Evolutionary conservation across 1,140 invertebrate species (phyloP), one percentile per base, ranked within the genome.

Genomic region (Antheraea mylitta): DNA sequence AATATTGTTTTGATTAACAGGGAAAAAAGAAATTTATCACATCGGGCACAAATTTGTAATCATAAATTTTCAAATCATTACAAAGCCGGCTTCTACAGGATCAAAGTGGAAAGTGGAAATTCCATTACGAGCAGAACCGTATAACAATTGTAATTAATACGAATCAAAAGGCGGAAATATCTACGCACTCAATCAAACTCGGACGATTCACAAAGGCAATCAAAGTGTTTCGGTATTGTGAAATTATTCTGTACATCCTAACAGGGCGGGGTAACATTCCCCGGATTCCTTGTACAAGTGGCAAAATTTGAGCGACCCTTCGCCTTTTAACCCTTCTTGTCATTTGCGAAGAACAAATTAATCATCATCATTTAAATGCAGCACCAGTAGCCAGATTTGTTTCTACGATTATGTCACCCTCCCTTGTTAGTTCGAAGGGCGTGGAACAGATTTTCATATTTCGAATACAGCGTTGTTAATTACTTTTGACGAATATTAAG

Each of bases 321-420:
- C 82, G 83, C 71, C 83, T 80, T 87, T 88, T 89, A 90, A 90
- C 89, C 89, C 88, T 91, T 91, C 87, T 82, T 88, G 87, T 90
- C 87, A 89, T 91, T 90, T 86, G 79, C 74, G 82, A 81, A 82
- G 88, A 90, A 89, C 89, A 89, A 90, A 91, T 91, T 91, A 91
- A 91, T 91, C 89, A 91, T 89, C 87, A 90, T 91, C 89, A 90
- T 92, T 92, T 90, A 89, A 83, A 92, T 92, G 84, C 90, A 88
- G 87, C 74, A 80, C 83, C 78, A 84, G 85, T 87, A 82, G 85
- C 80, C 80, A 90, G 90, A 92, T 92, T 90, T 90, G 88, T 92
- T 90, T 87, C 88, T 85, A 63, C 87, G 90, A 92, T 92, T 92
- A 89, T 84, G 83, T 87, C 87, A 83, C 88, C 90, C 88, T 79